Percentiles rank a stretch among this genome's conserved stretches.
phyloP scores from a whole-genome alignment of 2,888 invertebrate species.

The Watsonalla binaria region DNA sequence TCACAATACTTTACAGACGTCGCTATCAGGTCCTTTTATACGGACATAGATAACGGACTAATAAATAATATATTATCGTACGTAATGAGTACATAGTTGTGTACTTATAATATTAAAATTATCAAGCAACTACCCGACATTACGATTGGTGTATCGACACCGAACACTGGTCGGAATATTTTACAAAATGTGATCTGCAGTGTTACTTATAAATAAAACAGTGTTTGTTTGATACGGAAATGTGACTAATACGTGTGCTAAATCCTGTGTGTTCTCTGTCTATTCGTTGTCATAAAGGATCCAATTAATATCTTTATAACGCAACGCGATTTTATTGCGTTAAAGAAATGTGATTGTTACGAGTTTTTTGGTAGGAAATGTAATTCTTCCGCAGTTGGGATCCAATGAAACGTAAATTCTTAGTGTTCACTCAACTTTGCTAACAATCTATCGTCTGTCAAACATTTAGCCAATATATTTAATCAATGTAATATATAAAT shows the following conservation, averaged over 20 bases:
- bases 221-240: too few species aligned
- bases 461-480: neutral
- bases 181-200: neutral
- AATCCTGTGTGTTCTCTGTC: neutral
- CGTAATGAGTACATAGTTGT: neutral
- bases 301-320: neutral
- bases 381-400: neutral
- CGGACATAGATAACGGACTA: neutral
- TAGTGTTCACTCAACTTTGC: neutral
- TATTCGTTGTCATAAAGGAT: too few species aligned
- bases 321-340: neutral
- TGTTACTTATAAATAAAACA: neutral
- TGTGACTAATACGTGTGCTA: too few species aligned
- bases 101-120: neutral
- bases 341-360: neutral
- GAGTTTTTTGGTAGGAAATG: neutral
- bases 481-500: neutral
- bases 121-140: neutral
- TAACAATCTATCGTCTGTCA: neutral
- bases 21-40: neutral
- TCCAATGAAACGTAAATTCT: neutral
- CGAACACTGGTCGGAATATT: neutral
- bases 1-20: neutral
- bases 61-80: neutral
- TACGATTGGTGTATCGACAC: neutral